phyloP scores from a whole-genome alignment of 2,888 invertebrate genomes.

The Megastigmus dorsalis region DNA sequence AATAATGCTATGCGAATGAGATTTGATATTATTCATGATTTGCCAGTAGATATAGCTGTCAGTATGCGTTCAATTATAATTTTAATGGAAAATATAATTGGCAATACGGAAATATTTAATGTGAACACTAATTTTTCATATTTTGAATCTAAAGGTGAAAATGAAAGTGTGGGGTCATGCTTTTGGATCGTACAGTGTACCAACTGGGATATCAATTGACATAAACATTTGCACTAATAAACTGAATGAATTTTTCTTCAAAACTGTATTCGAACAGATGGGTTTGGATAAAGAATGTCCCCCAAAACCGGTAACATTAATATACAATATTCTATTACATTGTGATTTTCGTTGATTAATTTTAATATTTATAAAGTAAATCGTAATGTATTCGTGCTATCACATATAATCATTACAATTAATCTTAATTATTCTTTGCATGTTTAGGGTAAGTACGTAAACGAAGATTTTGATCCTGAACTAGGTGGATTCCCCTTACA shows the following conservation, averaged over 20 bases:
- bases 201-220: slow-evolving; percentile 18
- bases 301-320: neutral
- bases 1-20: neutral
- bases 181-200: slow-evolving; percentile 2
- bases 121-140: too few species aligned
- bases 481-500: neutral
- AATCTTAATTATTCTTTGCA: neutral
- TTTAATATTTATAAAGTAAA: neutral
- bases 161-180: neutral
- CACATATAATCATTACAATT: neutral
- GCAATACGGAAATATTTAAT: too few species aligned
- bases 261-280: neutral
- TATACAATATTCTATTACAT: neutral
- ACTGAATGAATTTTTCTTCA: neutral
- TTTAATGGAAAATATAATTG: neutral
- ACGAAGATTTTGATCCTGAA: neutral
- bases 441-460: neutral
- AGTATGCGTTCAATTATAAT: neutral
- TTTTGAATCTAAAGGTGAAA: neutral
- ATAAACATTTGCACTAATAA: neutral
- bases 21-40: slow-evolving; percentile 20
- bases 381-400: neutral
- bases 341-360: neutral
- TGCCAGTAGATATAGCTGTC: slow-evolving; percentile 3
- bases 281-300: neutral